Evolutionary conservation across 2,797 vertebrate genomes (phyloP).

Genomic region (Anas bernieri): DNA sequence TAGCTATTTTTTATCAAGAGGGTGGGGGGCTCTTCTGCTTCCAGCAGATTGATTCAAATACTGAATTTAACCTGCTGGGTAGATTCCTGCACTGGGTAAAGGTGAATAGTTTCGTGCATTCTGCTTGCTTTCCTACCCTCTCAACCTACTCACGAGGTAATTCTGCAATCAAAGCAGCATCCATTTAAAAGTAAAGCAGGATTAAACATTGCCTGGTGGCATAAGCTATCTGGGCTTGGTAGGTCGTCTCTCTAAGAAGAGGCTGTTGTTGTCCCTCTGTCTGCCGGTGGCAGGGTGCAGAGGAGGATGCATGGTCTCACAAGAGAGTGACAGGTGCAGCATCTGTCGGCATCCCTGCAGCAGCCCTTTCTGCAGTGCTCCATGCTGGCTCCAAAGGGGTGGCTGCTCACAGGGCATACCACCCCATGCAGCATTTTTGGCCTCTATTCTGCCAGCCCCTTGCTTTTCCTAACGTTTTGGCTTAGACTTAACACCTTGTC

Average conservation of each 20-base stretch:
- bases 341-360: fast-evolving
- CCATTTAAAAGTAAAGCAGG: not conserved
- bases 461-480: not conserved
- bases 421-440: not conserved
- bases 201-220: not conserved
- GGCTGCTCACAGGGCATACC: not conserved
- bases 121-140: not conserved
- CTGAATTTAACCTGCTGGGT: not conserved
- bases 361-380: not conserved
- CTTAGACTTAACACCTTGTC: not conserved
- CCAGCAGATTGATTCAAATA: not conserved
- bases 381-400: fast-evolving
- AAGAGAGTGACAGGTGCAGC: not conserved
- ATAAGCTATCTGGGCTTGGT: not conserved
- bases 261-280: not conserved
- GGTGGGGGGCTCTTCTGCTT: not conserved
- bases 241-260: not conserved
- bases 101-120: not conserved
- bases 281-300: fast-evolving
- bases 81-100: not conserved
- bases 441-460: not conserved
- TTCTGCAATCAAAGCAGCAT: not conserved
- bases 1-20: not conserved
- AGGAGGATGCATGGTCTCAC: not conserved
- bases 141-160: not conserved